Percentiles rank a stretch among this genome's conserved stretches.
Conservation (phyloP, 2,113 vertebrate species). For the Hyperopisus bebe region DNA sequence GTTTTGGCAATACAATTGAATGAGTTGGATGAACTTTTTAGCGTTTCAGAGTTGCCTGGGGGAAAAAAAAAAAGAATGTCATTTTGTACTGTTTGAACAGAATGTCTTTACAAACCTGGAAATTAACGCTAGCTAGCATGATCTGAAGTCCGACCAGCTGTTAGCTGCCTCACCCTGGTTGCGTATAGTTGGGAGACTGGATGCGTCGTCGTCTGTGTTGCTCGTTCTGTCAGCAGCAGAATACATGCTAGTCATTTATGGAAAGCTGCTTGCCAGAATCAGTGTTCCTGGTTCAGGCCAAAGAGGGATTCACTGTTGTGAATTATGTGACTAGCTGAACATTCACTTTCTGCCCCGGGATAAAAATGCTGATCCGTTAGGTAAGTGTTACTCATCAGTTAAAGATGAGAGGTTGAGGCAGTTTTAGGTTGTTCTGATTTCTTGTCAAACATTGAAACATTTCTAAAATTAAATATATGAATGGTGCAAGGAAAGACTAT, state of each 20-base stretch:
- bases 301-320: background rate
- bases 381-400: background rate
- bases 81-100: background rate
- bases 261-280: background rate
- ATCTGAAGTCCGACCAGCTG: background rate
- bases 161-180: background rate
- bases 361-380: background rate
- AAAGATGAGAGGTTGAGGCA: conserved; percentile 7
- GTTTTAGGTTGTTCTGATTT: background rate
- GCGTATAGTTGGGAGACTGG: background rate
- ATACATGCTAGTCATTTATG: background rate
- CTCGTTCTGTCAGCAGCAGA: background rate
- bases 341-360: background rate
- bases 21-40: background rate
- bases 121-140: background rate
- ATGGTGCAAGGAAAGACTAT: background rate
- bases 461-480: background rate
- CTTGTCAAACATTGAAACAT: background rate
- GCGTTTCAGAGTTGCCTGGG: background rate
- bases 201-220: background rate
- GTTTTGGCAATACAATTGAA: background rate
- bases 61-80: too few relatives aligned
- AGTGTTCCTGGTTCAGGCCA: background rate
- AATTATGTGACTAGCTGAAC: background rate
- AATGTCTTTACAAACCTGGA: background rate